phyloP scores from a whole-genome alignment of 2,113 vertebrate species.

The Antechinus stuartii region DNA sequence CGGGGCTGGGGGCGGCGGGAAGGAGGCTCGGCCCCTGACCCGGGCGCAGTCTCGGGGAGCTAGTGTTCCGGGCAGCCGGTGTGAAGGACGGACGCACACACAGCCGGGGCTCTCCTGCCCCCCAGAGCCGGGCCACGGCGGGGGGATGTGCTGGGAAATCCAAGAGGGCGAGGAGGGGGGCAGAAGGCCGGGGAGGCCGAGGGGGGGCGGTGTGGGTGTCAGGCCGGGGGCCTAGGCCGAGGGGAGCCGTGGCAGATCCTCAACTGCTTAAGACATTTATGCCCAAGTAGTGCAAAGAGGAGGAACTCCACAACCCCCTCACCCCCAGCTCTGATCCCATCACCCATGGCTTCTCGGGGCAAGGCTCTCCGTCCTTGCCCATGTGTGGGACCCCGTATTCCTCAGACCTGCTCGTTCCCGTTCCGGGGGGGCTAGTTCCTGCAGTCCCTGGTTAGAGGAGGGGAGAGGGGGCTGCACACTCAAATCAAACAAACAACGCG shows the following conservation, averaged over 20 bases:
- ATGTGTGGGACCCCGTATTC: slow-evolving; percentile 69
- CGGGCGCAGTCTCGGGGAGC: slow-evolving; percentile 39
- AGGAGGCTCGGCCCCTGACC: slow-evolving; percentile 60
- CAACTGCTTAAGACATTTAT: slow-evolving; percentile 84
- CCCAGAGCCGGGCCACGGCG: background rate
- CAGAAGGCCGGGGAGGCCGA: background rate
- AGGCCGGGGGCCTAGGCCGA: slow-evolving; percentile 71
- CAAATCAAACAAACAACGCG: slow-evolving; percentile 72
- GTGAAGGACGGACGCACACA: slow-evolving; percentile 40
- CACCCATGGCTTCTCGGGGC: slow-evolving; percentile 80
- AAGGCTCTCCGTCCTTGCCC: slow-evolving; percentile 77
- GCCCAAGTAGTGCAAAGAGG: slow-evolving; percentile 80
- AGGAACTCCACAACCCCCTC: slow-evolving; percentile 71
- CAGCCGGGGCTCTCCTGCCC: slow-evolving; percentile 41
- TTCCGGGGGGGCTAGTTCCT: slow-evolving; percentile 54
- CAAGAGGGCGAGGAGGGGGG: background rate
- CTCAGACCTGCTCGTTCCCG: slow-evolving; percentile 66
- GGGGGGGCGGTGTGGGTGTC: slow-evolving; percentile 34
- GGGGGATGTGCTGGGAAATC: background rate
- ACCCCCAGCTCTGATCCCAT: slow-evolving; percentile 56
- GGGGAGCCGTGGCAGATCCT: slow-evolving; percentile 76
- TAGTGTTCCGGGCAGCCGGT: slow-evolving; percentile 39
- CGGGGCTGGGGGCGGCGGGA: slow-evolving; percentile 21
- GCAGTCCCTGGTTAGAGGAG: background rate
- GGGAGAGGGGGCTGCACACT: slow-evolving; percentile 53